phyloP scores from a whole-genome alignment of 2,797 vertebrate species.

The Muscicapa comitata region DNA sequence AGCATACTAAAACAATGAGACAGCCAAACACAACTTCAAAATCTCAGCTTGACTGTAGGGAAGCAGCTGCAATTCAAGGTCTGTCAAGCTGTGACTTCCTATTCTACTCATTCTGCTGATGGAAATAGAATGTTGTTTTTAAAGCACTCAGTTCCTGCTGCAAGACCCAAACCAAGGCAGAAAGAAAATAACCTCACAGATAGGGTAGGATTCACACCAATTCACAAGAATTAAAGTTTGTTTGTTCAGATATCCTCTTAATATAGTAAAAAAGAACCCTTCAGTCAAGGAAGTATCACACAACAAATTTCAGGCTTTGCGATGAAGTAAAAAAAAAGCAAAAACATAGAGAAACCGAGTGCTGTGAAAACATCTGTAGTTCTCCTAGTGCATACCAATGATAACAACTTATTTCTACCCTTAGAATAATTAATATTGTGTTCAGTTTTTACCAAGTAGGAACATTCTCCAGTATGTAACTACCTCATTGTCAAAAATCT shows the following conservation, averaged over 20 bases:
- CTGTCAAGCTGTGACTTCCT: not conserved
- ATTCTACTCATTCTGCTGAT: not conserved
- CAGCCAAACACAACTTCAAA: not conserved
- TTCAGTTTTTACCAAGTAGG: not conserved
- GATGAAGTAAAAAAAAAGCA: not conserved
- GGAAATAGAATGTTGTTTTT: not conserved
- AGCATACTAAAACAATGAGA: not conserved
- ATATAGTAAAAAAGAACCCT: fast-evolving
- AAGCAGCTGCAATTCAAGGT: not conserved
- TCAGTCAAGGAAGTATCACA: not conserved
- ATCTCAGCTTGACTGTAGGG: not conserved
- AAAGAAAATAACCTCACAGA: not conserved
- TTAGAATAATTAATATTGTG: not conserved
- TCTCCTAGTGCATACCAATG: not conserved
- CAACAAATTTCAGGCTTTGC: not conserved
- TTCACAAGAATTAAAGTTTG: not conserved
- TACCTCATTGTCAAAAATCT: conserved; percentile 56
- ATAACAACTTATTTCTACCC: not conserved
- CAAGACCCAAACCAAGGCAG: not conserved
- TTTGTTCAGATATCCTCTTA: not conserved
- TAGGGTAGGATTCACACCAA: not conserved
- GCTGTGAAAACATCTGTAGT: not conserved
- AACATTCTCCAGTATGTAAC: not conserved
- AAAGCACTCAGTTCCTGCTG: not conserved
- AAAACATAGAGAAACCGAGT: not conserved